Percentiles rank a stretch among this genome's conserved stretches.
These are phyloP conservation scores for Baronia brevicornis DNA, from an alignment of 2,888 invertebrate species.

Conservation along the genomic window DNA sequence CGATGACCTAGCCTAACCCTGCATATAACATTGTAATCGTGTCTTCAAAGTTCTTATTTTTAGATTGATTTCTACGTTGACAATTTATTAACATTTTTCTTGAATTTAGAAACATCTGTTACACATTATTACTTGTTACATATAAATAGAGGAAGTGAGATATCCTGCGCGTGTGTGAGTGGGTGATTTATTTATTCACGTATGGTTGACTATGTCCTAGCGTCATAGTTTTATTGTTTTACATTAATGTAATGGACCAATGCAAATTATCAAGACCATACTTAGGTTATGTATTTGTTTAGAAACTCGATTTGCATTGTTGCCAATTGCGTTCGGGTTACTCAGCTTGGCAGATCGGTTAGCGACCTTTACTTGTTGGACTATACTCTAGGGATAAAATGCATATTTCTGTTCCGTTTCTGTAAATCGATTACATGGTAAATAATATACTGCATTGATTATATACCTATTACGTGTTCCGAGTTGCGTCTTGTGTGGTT, in stretches of 20 bases:
- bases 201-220: conserved; percentile 31
- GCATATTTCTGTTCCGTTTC: too few species aligned
- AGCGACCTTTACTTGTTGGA: conserved; percentile 41
- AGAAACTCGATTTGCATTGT: conserved; percentile 40
- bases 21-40: conserved; percentile 36
- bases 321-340: conserved; percentile 33
- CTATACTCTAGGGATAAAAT: too few species aligned
- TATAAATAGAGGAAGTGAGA: conserved; percentile 28
- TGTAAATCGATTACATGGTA: too few species aligned
- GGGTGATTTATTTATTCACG: conserved; percentile 32
- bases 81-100: conserved; percentile 27
- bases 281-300: conserved; percentile 45
- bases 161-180: conserved; percentile 29
- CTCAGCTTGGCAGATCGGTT: conserved; percentile 32
- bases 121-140: conserved; percentile 18
- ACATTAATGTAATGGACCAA: conserved; percentile 26
- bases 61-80: conserved; percentile 53
- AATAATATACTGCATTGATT: conserved; percentile 10
- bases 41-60: conserved; percentile 46
- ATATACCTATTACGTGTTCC: too few species aligned
- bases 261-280: conserved; percentile 20
- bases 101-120: conserved; percentile 28
- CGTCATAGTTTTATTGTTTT: conserved; percentile 29
- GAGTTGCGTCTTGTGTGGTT: too few species aligned
- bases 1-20: conserved; percentile 69